Percentiles rank a stretch among this genome's conserved stretches.
These are phyloP conservation scores for Phaethornis superciliosus DNA, from an alignment of 2,113 vertebrate species.

Conservation along the genomic window DNA sequence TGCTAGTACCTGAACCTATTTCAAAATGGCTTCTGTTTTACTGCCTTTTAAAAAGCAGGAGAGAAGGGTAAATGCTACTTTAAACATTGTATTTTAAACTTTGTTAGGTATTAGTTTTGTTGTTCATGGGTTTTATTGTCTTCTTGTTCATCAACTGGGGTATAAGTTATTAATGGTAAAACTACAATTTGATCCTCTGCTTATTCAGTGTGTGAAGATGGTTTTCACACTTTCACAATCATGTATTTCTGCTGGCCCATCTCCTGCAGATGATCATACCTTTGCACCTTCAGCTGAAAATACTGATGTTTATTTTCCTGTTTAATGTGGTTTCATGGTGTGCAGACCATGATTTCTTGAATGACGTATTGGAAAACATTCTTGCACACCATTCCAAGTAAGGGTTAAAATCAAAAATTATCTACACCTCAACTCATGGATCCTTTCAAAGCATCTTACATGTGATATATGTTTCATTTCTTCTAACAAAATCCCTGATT, in stretches of 20 bases:
- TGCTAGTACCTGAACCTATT: background rate
- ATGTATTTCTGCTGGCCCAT: background rate
- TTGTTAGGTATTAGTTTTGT: background rate
- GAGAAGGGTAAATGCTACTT: background rate
- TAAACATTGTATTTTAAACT: background rate
- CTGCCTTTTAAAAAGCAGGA: background rate
- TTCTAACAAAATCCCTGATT: background rate
- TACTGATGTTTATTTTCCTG: background rate
- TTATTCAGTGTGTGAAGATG: background rate
- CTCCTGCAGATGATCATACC: background rate
- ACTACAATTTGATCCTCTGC: background rate
- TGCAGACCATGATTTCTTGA: background rate
- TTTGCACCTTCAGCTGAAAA: background rate
- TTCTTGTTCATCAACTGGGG: background rate
- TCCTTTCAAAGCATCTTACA: background rate
- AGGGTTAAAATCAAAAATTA: background rate
- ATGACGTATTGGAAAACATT: background rate
- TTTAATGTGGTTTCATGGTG: background rate
- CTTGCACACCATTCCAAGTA: background rate
- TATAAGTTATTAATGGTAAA: background rate
- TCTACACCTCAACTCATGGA: background rate
- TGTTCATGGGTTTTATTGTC: background rate
- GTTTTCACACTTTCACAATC: background rate
- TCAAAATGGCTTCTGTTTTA: background rate
- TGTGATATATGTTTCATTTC: background rate